Base-by-base conservation (phyloP, 2,888 invertebrate species). In the Ptychoptera albimana region DNA sequence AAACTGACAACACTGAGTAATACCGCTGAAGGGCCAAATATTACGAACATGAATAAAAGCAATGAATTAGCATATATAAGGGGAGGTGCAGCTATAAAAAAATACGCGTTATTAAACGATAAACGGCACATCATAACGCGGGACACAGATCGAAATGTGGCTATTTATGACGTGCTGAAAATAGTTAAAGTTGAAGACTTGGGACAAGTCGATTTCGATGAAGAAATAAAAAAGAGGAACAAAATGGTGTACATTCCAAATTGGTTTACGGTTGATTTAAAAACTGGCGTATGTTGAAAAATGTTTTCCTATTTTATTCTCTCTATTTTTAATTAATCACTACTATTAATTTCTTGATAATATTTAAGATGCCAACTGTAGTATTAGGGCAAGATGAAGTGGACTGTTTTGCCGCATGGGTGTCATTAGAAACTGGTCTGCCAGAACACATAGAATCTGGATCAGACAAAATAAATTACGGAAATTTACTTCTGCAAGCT, bases 181-280 rank as follows among this genome's bases (percentile, higher is more conserved):
- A 87, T 87, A 47, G 67, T 66, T 46, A 93, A 91, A 71, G 73
- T 91, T 8, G 87, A 93, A 65, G 92, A 93, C 60, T 74, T 94
- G 47, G 96, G 96, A 1, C 75, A 77, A 57, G 78, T 91, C 2
- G 87, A 94, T 61, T 92, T 86, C 64, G 92, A 97, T 50, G 85
- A 89, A 57, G 88, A 94, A 69, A 76, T 89, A 1, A 92, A 94
- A 60, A 86, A 86, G 57, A 71, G 87, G 49, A 87, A 85, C 56
- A 88, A 92, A 67, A 83, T 84, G 74, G 82, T 98, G 42, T 93
- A 85, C 62, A 93, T 98, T 55, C 97, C 98, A 29, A 94, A 89
- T 68, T 98, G 98, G 98, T 99, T 99, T 63, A 88, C 88, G 52
- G 93, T 97, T 38, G 98, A 99, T 69, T 75, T 98, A 39, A 98